Base-by-base conservation (phyloP, 1,140 invertebrate genomes). In the Dolichoris vasculosae region DNA sequence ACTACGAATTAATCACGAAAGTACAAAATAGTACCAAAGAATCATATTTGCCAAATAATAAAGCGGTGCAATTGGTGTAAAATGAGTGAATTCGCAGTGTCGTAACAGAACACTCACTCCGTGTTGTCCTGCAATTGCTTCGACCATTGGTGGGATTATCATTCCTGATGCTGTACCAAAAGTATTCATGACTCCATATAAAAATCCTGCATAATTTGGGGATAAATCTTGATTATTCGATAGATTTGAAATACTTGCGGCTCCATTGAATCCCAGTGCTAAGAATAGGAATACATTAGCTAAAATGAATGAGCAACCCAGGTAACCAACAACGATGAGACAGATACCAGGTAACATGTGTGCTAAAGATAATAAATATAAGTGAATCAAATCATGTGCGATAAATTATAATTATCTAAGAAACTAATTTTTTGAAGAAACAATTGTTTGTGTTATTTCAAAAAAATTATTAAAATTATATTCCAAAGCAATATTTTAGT, bases 171-270 rank as follows among this genome's bases (percentile, higher is more conserved):
- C 94, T 11, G 94, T 94, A 6, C 95, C 96, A 40, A 96, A 86
- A 46, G 95, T 95, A 88, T 96, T 96, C 63, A 96, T 95, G 35
- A 96, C 95, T n/a, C 96, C 96, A 87, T 96, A 96, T 17, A 96
- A 89, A 13, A 95, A 95, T 13, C 96, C 96, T 23, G 97, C 97
- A 92, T 95, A 97, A 91, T 97, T 97, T 8, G 96, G 96, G 0
- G 97, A 96, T 26, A 97, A 92, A 92, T 97, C 96, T 91, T 98
- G 95, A 87, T 97, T 96, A 89, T 98, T 97, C 83, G 96, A 96
- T 87, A 97, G 93, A 91, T 96, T 97, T 0, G 97, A 96, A 40
- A 97, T 94, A 26, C 96, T 96, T 0, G 96, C 96, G 48, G 97
- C 96, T 0, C 97, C 97, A 84, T 97, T 97, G 79, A 97, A 95